A percentile compares a stretch with the other conserved stretches of the same genome.
phyloP scores from a whole-genome alignment of 2,888 invertebrate species.

The Melipona bicolor region DNA sequence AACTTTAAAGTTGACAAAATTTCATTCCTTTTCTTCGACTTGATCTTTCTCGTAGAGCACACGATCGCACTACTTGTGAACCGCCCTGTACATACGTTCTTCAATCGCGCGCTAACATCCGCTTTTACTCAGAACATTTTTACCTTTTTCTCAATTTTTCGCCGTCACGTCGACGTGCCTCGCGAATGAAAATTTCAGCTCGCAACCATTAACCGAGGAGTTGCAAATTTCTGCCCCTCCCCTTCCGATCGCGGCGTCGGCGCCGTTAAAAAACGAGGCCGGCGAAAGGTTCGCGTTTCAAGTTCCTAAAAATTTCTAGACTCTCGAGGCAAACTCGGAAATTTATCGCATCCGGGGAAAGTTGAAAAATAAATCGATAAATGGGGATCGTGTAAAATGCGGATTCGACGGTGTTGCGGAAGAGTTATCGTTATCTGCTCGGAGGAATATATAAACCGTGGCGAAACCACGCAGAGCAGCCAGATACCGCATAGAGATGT shows the following conservation, averaged over 20 bases:
- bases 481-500: neutral
- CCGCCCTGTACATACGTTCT: too few relatives aligned
- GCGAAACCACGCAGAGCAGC: conserved; percentile 24
- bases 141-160: too few relatives aligned
- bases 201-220: neutral
- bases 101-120: too few relatives aligned
- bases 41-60: neutral
- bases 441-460: conserved; percentile 24
- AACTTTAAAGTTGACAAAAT: too few relatives aligned
- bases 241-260: neutral
- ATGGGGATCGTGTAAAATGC: neutral
- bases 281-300: neutral
- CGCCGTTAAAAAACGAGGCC: neutral
- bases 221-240: neutral
- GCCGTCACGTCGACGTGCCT: neutral
- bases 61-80: too few relatives aligned
- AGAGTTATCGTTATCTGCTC: conserved; percentile 19
- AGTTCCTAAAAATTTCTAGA: neutral
- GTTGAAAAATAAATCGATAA: too few relatives aligned
- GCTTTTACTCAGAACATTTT: too few relatives aligned
- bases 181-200: neutral
- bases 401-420: neutral
- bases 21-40: neutral
- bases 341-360: neutral
- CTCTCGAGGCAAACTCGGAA: neutral